Evolutionary conservation across 2,113 vertebrate genomes (phyloP), one percentile per base, ranked within the genome.

Genomic region (Ariopsis seemanni): DNA sequence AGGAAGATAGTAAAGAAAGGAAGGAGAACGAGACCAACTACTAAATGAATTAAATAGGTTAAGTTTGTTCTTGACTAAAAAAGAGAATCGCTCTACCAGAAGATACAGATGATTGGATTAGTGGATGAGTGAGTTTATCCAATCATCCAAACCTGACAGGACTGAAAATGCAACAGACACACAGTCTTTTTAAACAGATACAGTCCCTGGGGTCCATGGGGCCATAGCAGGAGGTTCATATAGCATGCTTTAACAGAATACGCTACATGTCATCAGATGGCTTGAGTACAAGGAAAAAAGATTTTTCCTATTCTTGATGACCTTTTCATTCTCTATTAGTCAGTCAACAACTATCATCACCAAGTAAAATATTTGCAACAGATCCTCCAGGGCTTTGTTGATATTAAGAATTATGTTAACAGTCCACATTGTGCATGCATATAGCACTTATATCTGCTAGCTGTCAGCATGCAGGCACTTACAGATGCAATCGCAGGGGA

Each of bases 81-180:
- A 0, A 20, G 27, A 22, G 8, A 75, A 25, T 62, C 0, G 8
- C 30, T 85, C 9, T 8, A 52, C 58, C 8, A 14, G 42, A 77
- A 63, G 71, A 18, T 18, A 85, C 72, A 65, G 58, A 85, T 20
- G 30, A 77, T 10, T 63, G 71, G 5, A 60, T 75, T 27, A 34
- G 53, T 62, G 57, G n/a, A 85, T 63, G 55, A 62, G 1, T 50
- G 57, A 74, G 5, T 77, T 85, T 34, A 79, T 86, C 58, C 60
- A 86, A 65, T 79, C 65, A 65, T 22, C n/a, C 6, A 30, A 57
- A 22, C 15, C 63, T 77, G 30, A 6, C 22, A 62, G 58, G 27
- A 5, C 2, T 27, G 25, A 30, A 79, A 30, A 55, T 53, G 18
- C 67, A 25, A 34, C 42, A 55, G 50, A 20, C 14, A 75, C 11